Evolutionary conservation across 2,888 invertebrate genomes (phyloP), one percentile per base, ranked within the genome.

Genomic region (Pandemis heparana): DNA sequence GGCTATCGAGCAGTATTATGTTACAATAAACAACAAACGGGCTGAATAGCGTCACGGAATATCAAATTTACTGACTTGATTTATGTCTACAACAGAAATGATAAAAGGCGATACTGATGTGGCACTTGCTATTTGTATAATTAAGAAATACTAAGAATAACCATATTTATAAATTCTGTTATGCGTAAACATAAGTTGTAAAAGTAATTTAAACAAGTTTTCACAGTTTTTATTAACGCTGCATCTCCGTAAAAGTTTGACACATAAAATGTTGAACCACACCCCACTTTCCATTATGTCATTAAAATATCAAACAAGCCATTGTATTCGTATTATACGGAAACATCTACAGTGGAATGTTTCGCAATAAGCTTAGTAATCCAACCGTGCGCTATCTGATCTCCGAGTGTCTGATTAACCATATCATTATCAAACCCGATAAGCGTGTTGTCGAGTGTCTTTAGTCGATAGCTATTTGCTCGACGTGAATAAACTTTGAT

Each of bases 31-130:
- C 69, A 74, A 65, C 69, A 60, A 51, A 69, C 23, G 51, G 32
- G 63, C 59, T 70, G 74, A 74, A 69, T 69, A 64, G 68, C 70
- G 65, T 69, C 53, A 70, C 74, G 9, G 16, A 61, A 70, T 74
- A 65, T 74, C 60, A 73, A 73, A 73, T 68, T 69, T 69, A 74
- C 70, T 65, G 65, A 64, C 69, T 74, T 65, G 53, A 74, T 74
- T 70, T 74, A 74, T 74, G 43, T 65, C 43, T 48, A 63, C 67
- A 56, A 67, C 73, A 64, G 39, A 59, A 72, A 46, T 67, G 68
- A 64, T 73, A 73, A 72, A 23, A 43, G 53, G 14, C 51, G 48
- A 48, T 60, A 60, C 51, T 71, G 64, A 65, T 59, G 60, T 38
- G 23, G 64, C 41, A 60, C 70, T 59, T 51, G 41, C 65, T 71